phyloP scores from a whole-genome alignment of 2,113 vertebrate genomes.

The Pachycephala philippinensis region DNA sequence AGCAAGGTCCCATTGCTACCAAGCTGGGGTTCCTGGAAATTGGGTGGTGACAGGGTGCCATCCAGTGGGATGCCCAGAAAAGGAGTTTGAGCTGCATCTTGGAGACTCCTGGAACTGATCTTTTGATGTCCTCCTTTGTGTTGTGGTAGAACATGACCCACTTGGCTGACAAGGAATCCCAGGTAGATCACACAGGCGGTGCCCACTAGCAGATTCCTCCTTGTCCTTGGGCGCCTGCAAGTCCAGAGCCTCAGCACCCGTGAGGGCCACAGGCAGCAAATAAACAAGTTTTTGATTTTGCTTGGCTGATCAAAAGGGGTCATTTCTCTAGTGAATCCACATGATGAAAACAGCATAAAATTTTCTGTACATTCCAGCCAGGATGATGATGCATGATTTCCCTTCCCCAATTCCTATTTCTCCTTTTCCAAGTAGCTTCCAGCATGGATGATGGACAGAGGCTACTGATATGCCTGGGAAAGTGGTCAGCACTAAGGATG shows the following conservation, averaged over 20 bases:
- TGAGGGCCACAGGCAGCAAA: slow-evolving; percentile 65
- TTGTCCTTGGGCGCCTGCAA: slow-evolving; percentile 76
- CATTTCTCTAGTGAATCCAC: slow-evolving; percentile 79
- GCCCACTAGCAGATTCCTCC: slow-evolving; percentile 76
- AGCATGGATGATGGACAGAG: neutral
- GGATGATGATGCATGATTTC: slow-evolving; percentile 72
- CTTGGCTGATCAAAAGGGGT: slow-evolving; percentile 68
- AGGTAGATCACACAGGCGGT: slow-evolving; percentile 81
- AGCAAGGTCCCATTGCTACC: slow-evolving; percentile 52
- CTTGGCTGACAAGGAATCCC: slow-evolving; percentile 82
- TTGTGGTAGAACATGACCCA: slow-evolving; percentile 72
- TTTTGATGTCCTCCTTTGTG: slow-evolving; percentile 40
- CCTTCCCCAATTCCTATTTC: slow-evolving; percentile 25
- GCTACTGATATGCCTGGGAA: slow-evolving; percentile 23
- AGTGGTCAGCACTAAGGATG: slow-evolving; percentile 25
- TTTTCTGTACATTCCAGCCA: slow-evolving; percentile 35
- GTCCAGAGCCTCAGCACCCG: slow-evolving; percentile 70
- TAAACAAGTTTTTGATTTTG: slow-evolving; percentile 70
- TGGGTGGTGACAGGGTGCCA: slow-evolving; percentile 59
- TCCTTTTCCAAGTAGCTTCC: slow-evolving; percentile 52
- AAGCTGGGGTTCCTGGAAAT: slow-evolving; percentile 32
- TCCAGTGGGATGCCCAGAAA: slow-evolving; percentile 64
- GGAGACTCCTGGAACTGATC: neutral
- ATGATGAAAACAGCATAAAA: slow-evolving; percentile 71
- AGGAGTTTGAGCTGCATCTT: slow-evolving; percentile 52